Base-by-base conservation (phyloP, 2,888 invertebrate species). In the Euproctis similis region DNA sequence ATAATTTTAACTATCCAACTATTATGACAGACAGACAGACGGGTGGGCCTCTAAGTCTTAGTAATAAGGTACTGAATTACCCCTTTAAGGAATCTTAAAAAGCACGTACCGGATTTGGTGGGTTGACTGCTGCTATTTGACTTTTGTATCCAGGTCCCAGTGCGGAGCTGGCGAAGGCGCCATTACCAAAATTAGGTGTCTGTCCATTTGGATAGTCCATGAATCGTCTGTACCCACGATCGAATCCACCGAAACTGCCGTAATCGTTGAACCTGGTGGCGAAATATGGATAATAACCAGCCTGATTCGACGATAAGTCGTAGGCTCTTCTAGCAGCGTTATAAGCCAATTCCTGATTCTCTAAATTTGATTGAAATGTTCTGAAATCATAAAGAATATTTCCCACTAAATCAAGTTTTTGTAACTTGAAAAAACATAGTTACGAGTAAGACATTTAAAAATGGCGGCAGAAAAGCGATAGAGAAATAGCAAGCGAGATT, bases 111-210 rank as follows among this genome's bases (percentile, higher is more conserved):
- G 87, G 84, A 66, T 89, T 90, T 39, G 70, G 67, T 1, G 90
- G 90, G 45, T 61, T 86, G 14, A 90, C 85, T 4, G 67, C 67
- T 12, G 89, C 90, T 1, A 86, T 66, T 50, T 90, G 90, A 27
- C 84, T 84, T 8, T 68, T 63, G 34, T 75, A 88, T 10, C 71
- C 80, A 1, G 88, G 86, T 12, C 87, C 87, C 24, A 85, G 67
- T 1, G 78, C 70, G 0, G 86, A 88, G 19, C 84, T 66, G 1
- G 90, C 87, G 22, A 64, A 76, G 0, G 90, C 88, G 13, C 59
- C 56, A 37, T 72, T 63, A 3, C 62, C 31, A n/a, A 34, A 54
- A 29, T 46, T 37, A 10, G 42, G 39, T 54, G 56, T 54, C n/a
- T 17, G 23, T 30, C 26, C 31, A 18, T 10, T 14, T 8, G 23